phyloP scores from a whole-genome alignment of 2,888 invertebrate species.

The Macropis europaea region DNA sequence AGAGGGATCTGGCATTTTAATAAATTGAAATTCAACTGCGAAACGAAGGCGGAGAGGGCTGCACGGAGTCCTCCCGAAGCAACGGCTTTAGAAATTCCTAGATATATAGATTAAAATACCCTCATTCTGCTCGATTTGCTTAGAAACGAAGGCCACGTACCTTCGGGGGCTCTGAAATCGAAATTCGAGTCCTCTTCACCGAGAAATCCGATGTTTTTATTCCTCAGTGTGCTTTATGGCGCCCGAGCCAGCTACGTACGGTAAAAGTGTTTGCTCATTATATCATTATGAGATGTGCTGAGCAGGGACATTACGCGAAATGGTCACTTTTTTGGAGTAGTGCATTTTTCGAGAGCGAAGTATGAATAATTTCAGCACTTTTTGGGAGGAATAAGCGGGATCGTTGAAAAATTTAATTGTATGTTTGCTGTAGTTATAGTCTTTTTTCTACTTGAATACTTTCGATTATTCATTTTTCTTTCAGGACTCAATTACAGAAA shows the following conservation, averaged over 20 bases:
- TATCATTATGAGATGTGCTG: too few species aligned
- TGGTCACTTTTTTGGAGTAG: background rate
- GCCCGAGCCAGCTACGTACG: background rate
- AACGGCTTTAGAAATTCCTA: constrained; percentile 7
- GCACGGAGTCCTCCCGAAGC: background rate
- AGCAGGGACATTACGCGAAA: too few species aligned
- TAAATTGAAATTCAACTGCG: constrained; percentile 57
- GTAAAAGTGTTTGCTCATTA: background rate
- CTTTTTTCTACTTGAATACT: too few species aligned
- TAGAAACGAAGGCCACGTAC: constrained; percentile 7
- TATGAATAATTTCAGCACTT: too few species aligned
- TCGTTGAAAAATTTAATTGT: too few species aligned
- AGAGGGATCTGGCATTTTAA: constrained; percentile 52
- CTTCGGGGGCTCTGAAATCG: background rate
- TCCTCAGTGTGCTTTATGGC: background rate
- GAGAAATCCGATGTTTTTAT: background rate
- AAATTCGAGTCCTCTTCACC: background rate
- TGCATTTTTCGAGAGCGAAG: background rate
- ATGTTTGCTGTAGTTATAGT: too few species aligned
- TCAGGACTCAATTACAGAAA: too few species aligned
- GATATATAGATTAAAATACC: constrained; percentile 43
- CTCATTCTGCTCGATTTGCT: constrained; percentile 42
- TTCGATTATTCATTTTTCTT: too few species aligned
- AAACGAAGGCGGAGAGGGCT: constrained; percentile 35
- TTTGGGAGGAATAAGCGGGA: too few species aligned